Conservation (phyloP, 1,140 invertebrate species). For the Drosophila carrolli region DNA sequence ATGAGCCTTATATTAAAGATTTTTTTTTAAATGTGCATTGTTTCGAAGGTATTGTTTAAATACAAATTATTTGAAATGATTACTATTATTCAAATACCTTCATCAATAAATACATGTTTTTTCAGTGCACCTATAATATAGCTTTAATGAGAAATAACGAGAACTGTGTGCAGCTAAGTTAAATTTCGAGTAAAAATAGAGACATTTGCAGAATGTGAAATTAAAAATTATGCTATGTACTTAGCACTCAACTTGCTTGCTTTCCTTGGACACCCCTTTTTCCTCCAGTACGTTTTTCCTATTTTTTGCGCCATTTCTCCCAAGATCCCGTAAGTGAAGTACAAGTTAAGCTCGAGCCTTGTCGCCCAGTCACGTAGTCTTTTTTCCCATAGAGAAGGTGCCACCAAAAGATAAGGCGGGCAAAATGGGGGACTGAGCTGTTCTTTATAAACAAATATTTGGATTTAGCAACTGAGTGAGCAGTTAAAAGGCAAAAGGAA, state of each 20-base stretch:
- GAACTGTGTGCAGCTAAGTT: conserved; percentile 4
- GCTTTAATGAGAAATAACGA: conserved; percentile 4
- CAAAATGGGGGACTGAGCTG: conserved; percentile 23
- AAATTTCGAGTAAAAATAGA: conserved; percentile 21
- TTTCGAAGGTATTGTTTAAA: no score
- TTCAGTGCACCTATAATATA: not conserved
- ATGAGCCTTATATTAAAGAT: no score
- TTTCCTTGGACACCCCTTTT: not conserved
- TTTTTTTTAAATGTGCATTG: no score
- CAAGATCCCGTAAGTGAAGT: conserved; percentile 22
- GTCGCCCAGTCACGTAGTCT: conserved; percentile 61
- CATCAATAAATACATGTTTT: not conserved
- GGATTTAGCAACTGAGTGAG: conserved; percentile 68
- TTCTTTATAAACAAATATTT: conserved; percentile 79
- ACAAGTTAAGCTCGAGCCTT: conserved; percentile 59
- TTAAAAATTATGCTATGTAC: conserved; percentile 32
- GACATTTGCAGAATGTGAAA: conserved; percentile 7
- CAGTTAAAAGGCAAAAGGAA: conserved; percentile 10
- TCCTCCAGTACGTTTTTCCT: not conserved
- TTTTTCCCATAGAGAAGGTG: not conserved
- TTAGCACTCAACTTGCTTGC: conserved; percentile 19
- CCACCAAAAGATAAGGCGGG: not conserved
- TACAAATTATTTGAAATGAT: no score
- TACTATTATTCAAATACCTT: no score
- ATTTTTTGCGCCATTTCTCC: not conserved